phyloP scores from a whole-genome alignment of 2,888 invertebrate genomes.

The Synanthedon formicaeformis region DNA sequence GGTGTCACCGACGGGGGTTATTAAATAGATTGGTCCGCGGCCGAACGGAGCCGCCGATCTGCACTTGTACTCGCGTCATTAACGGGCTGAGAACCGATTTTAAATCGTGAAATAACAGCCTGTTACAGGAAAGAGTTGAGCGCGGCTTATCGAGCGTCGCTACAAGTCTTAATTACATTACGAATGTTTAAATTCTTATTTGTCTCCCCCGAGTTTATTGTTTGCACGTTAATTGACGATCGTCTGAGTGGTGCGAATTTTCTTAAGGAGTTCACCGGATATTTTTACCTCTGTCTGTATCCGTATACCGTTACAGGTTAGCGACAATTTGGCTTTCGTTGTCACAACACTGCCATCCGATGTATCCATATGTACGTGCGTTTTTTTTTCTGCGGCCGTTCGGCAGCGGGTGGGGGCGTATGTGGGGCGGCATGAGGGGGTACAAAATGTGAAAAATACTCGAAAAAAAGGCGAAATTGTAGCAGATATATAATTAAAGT shows the following conservation, averaged over 20 bases:
- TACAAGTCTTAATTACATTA: slow-evolving; percentile 62
- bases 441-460: slow-evolving; percentile 71
- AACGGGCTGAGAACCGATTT: slow-evolving; percentile 70
- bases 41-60: slow-evolving; percentile 70
- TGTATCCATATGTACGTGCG: slow-evolving; percentile 40
- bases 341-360: slow-evolving; percentile 16
- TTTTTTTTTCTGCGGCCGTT: slow-evolving; percentile 55
- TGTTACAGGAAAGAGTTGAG: slow-evolving; percentile 67
- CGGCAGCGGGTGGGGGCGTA: slow-evolving; percentile 36
- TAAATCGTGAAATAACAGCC: slow-evolving; percentile 70
- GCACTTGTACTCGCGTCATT: slow-evolving; percentile 71
- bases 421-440: slow-evolving; percentile 36
- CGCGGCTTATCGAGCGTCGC: slow-evolving; percentile 58
- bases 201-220: slow-evolving; percentile 10
- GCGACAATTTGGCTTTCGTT: slow-evolving; percentile 2
- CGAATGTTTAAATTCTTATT: slow-evolving; percentile 27
- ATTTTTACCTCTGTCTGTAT: too few species aligned
- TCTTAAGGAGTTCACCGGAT: neutral
- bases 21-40: slow-evolving; percentile 73
- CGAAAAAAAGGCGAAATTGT: slow-evolving; percentile 71
- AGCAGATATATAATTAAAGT: slow-evolving; percentile 72
- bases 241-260: neutral
- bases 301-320: neutral
- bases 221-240: slow-evolving; percentile 13
- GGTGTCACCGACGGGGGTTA: slow-evolving; percentile 70